Base-by-base conservation (phyloP, 1,140 invertebrate species). In the Andricus grossulariae region DNA sequence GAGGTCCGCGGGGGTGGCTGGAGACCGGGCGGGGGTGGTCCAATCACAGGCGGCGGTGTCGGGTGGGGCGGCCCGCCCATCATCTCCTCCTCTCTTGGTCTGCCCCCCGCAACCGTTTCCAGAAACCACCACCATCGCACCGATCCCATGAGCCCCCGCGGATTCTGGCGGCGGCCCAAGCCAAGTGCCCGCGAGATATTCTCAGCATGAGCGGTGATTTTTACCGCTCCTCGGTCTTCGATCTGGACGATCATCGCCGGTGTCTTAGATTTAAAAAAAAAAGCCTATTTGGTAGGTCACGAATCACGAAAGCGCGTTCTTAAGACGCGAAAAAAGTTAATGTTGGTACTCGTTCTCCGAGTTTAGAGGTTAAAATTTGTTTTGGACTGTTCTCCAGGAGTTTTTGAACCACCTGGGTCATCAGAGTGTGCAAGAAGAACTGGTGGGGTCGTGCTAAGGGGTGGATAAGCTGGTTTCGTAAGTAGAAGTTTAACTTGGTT, bases 171-270 rank as follows among this genome's bases (percentile, higher is more conserved):
- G 86, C 88, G 89, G 85, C 86, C 89, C 88, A 90, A 90, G 88
- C 90, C 86, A 89, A 90, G 90, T 90, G 85, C 86, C 89, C 88
- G 89, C 88, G 87, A 89, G 88, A 91, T 90, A 90, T 91, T 91
- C 88, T 85, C 88, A 88, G 87, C 85, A 88, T 87, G 90, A 91
- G 86, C 87, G 82, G 88, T 86, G 90, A 90, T 91, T 90, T 89
- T 91, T 90, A 85, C 86, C 79, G 79, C 82, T 86, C 85, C 85
- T 87, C 85, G 86, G 80, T 82, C 80, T 79, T 82, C 84, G 80
- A 86, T 88, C 84, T 86, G 72, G 81, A 85, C 81, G 79, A 83
- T 83, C 77, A 81, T 79, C 81, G 84, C 77, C 80, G 77, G 77
- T 79, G 76, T 50, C 45, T 76, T 3, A 66, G 25, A n/a, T 60